These are phyloP conservation scores for Sitta europaea DNA, from an alignment of 2,113 vertebrate genomes.

Conservation along the genomic window DNA sequence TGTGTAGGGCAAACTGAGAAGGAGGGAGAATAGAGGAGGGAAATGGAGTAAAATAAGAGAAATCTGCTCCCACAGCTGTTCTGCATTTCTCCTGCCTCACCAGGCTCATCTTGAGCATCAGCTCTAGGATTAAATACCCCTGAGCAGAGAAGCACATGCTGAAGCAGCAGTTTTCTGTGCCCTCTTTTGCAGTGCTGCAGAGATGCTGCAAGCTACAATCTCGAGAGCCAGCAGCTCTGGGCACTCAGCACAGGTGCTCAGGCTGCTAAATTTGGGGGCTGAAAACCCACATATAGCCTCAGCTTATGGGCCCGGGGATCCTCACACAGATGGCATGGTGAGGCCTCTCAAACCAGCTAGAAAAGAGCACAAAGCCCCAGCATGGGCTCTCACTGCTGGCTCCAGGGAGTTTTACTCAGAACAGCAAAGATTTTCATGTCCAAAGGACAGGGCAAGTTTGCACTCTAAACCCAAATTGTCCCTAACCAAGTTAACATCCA, in stretches of 20 bases:
- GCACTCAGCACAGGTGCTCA: fast-evolving
- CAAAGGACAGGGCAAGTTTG: neutral
- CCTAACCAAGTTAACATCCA: neutral
- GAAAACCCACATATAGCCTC: neutral
- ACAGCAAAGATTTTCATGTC: neutral
- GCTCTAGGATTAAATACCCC: neutral
- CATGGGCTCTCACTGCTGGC: neutral
- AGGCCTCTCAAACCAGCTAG: neutral
- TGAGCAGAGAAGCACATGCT: neutral
- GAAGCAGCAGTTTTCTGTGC: neutral
- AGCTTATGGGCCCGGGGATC: neutral
- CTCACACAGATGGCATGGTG: fast-evolving
- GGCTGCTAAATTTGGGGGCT: neutral
- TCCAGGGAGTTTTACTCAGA: neutral
- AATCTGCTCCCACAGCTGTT: neutral
- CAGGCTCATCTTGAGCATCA: neutral
- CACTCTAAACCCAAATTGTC: neutral
- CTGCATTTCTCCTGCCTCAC: neutral
- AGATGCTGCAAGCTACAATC: neutral
- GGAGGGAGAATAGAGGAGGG: neutral
- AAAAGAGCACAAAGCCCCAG: neutral
- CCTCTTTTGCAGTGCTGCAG: neutral
- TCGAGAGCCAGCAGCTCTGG: fast-evolving
- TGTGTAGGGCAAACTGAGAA: neutral
- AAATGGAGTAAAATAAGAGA: neutral